Base-by-base conservation (phyloP, 2,888 invertebrate genomes). In the Zeuzera pyrina region DNA sequence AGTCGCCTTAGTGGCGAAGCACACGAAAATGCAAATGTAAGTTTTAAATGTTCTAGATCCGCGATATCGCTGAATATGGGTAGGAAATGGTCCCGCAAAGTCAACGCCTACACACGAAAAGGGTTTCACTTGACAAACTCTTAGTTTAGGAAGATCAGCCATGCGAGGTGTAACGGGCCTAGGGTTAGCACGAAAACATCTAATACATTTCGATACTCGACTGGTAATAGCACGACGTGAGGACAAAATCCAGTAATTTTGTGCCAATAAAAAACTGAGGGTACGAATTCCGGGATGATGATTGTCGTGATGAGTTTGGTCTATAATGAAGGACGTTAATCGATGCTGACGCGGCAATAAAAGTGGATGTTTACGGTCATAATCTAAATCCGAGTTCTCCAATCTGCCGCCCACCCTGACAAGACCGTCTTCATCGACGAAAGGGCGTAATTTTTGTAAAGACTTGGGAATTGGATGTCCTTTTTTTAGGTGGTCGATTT, bases 1-100 rank as follows among this genome's bases (percentile, higher is more conserved):
- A 7, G 48, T 29, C 3, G 50, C 50, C 33, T 43, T 47, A 3
- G 37, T 33, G 1, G 38, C 31, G 12, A 49, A 31, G 15, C 47
- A 48, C 2, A 49, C 38, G 28, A 45, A 45, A 1, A 36, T 12
- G 13, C 36, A 38, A 6, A 36, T 16, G 11, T 34, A 36, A 7
- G 31, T 30, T 14, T 38, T 38, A 12, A 23, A 15, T 2, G 27
- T 21, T 13, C 30, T 23, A 2, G 34, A 30, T 2, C 31, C 31
- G 10, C 31, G 19, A 19, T 19, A 8, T 19, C 5, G 5, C 5
- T 8, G 5, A 3, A 25, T 7, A 12, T 26, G 11, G 4, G 3
- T 26, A 3, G 6, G 12, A 26, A 26, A 26, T 3, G 26, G 26
- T 3, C 26, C 26, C 3, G 12, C 26, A n/a, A 26, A 26, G 10